Percentiles rank a stretch among this genome's conserved stretches.
These are phyloP conservation scores for Polydesmus complanatus DNA, from an alignment of 2,888 invertebrate species.

Conservation along the genomic window DNA sequence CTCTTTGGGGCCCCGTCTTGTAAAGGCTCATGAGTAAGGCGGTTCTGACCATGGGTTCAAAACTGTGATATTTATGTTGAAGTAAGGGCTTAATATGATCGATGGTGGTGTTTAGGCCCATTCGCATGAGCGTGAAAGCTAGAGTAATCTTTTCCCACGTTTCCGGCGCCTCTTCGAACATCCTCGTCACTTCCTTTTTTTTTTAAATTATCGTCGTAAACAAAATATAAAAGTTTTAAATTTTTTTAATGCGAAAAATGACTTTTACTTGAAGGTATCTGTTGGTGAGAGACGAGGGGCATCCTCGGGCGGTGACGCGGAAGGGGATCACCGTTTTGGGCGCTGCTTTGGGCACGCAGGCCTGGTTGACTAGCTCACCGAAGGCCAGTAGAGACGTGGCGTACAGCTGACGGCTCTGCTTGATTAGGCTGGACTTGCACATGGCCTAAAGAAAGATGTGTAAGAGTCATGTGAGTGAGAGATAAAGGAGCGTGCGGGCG, in stretches of 20 bases:
- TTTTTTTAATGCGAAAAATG: too few species aligned
- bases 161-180: constrained; percentile 2
- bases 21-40: constrained; percentile 4
- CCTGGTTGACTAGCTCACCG: constrained; percentile 27
- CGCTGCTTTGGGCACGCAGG: constrained; percentile 23
- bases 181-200: constrained; percentile 9
- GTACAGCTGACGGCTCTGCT: constrained; percentile 16
- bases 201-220: too few species aligned
- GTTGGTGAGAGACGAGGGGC: constrained; percentile 2
- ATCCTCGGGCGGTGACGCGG: constrained; percentile 2
- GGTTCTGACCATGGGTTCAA: not conserved
- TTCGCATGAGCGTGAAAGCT: constrained; percentile 1
- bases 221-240: not conserved
- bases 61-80: not conserved
- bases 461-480: too few species aligned
- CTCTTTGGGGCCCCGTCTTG: constrained; percentile 8
- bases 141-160: constrained; percentile 9
- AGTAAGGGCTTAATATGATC: constrained; percentile 8
- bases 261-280: constrained; percentile 11
- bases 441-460: too few species aligned
- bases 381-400: constrained; percentile 25
- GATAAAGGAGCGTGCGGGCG: too few species aligned
- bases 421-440: constrained; percentile 5
- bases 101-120: constrained; percentile 10
- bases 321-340: constrained; percentile 12